Evolutionary conservation across 2,113 vertebrate genomes (phyloP).

Genomic region (Pyrgilauda ruficollis): DNA sequence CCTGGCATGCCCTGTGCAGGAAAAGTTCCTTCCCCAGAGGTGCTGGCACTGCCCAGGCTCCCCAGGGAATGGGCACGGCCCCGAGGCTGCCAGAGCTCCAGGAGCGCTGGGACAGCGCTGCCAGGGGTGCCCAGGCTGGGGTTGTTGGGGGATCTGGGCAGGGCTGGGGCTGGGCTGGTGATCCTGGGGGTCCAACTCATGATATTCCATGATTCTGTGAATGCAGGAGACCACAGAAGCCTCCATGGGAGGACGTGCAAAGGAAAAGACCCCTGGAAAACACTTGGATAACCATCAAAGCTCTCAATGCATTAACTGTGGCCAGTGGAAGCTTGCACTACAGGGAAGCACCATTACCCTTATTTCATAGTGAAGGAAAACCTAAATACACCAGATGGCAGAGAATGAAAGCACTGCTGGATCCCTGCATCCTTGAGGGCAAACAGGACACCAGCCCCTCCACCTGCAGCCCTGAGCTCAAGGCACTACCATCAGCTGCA

Average conservation of each 20-base stretch:
- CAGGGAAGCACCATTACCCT: background rate
- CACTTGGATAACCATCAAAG: background rate
- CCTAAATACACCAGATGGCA: background rate
- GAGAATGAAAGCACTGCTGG: background rate
- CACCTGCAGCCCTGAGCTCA: background rate
- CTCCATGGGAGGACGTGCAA: background rate
- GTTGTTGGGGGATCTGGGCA: background rate
- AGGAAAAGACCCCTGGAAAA: background rate
- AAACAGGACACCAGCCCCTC: background rate
- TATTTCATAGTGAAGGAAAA: background rate
- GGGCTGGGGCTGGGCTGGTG: fast-evolving
- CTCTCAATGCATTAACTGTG: background rate
- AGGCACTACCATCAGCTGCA: background rate
- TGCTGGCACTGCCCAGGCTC: background rate
- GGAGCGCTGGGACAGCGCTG: background rate
- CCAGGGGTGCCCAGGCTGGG: background rate
- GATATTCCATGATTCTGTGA: background rate
- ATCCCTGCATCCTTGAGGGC: background rate
- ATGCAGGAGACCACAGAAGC: background rate
- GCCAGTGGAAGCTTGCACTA: background rate
- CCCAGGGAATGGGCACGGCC: background rate
- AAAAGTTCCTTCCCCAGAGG: background rate
- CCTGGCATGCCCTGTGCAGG: background rate
- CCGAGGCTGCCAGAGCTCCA: background rate
- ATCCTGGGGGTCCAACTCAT: background rate